Base-by-base conservation (phyloP, 2,113 vertebrate genomes). In the Heteronetta atricapilla region DNA sequence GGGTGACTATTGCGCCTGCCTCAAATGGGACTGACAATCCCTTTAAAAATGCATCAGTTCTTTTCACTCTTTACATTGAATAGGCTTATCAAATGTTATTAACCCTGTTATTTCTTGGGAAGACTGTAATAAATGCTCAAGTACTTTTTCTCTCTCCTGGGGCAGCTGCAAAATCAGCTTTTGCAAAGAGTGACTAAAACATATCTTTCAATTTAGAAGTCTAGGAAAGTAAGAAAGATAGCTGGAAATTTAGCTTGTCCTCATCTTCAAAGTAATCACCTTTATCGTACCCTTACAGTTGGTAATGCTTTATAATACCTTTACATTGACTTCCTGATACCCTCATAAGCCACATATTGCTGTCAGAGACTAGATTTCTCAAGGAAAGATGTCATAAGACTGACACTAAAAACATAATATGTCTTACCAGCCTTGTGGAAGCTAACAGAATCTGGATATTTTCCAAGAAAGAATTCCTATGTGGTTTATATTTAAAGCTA, bases 1-100 rank as follows among this genome's bases (percentile, higher is more conserved):
- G 90, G 79, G 85, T 89, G 91, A 94, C 92, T 95, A 34, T 93
- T 95, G 90, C 8, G 0, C 89, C 89, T 70, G 26, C 82, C 83
- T 97, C 88, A 79, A 96, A 96, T 96, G 91, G 58, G 95, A 95
- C 88, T 88, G 92, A 96, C 97, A 97, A 95, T 97, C 78, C 67
- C 86, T 97, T 97, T 97, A 97, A 97, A 98, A 98, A 98, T 97
- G 91, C 94, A 97, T 96, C 95, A 92, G 85, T 93, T 97, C 94
- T 96, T 95, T 97, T 96, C 89, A 87, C 78, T 97, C 93, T 95
- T 97, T 96, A 96, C 95, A 92, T 66, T 97, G 87, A 2, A 3
- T 80, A 80, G 94, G 89, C 81, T 96, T 97, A 96, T 97, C 96
- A 97, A 96, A 97, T 96, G 95, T 95, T 97, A 96, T 97, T 97